Evolutionary conservation across 2,888 invertebrate genomes (phyloP), one percentile per base, ranked within the genome.

Genomic region (Opisthograptis luteolata): DNA sequence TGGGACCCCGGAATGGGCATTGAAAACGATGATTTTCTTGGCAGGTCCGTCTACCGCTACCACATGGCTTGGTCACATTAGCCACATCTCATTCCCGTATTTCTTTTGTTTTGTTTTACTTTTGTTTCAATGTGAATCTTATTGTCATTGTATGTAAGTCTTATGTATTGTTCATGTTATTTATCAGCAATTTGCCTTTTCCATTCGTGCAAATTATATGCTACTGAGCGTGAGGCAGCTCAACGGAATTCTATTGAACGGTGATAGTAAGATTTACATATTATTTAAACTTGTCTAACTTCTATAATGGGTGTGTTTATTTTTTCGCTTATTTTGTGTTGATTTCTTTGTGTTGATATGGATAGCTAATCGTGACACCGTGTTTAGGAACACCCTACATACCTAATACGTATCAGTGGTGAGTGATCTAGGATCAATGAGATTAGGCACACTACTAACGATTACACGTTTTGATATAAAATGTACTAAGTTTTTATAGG

Each of bases 1-100:
- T 96, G 94, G 93, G 96, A 96, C 92, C 93, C 95, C 70, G 94
- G 93, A 72, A 93, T 96, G 91, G 95, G 95, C 81, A 93, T 94
- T 75, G 93, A 93, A 84, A 94, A 93, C 89, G 95, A 96, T 92
- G 96, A 96, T 93, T 93, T 92, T 85, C 94, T 96, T 87, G 96
- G 96, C 93, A 96, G 96, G 96, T 96, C 92, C 92, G 92, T 87
- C 73, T 70, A 63, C 65, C 65, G 24, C 65, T 58, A 65, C 63
- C 57, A 64, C 53, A 58, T 61, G 64, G 73, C 64, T 58, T 65
- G 63, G 66, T 64, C 66, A 66, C 62, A 62, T 47, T 69, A 73
- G 68, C 72, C 68, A 70, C 65, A 61, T 73, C 62, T 68, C 64
- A 69, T 74, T 62, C 55, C 61, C 62, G 64, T 73, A 66, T 71